Base-by-base conservation (phyloP, 2,797 vertebrate species). In the Cheirogaleus major region DNA sequence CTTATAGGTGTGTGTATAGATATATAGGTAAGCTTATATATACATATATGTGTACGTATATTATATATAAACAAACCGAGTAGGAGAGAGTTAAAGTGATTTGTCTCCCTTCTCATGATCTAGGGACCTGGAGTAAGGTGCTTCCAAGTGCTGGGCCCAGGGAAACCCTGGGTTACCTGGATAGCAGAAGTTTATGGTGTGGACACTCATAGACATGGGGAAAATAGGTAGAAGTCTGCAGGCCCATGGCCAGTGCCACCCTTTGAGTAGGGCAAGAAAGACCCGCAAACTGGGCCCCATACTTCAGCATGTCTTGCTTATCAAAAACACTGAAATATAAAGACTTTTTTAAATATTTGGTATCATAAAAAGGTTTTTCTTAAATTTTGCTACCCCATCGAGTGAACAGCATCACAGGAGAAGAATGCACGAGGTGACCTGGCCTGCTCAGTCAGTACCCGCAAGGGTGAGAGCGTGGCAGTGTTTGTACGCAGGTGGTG, bases 161-260 rank as follows among this genome's bases (percentile, higher is more conserved):
- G n/a, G 75, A 90, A 80, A 30, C 43, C 25, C 41, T 12, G 9
- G 48, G 3, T 50, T 41, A 41, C 30, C 18, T 4, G 1, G 3
- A 27, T 5, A 15, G 22, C 23, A 5, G 32, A 17, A 63, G 38
- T 15, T 88, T 72, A 30, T 25, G 14, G 12, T 35, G 11, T 41
- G 25, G n/a, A 25, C 4, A 3, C 43, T 45, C 32, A 5, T 3
- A 43, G n/a, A 15, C 9, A 2, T 7, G 52, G 75, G 59, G 14
- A 55, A 50, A 10, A n/a, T 17, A 35, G 69, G 43, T 25, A 20
- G 88, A 82, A 69, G 52, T n/a, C 69, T 61, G 7, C 1, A 27
- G 45, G 27, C 7, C n/a, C 27, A 20, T 0, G 0, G 41, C n/a
- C 22, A 32, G n/a, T 4, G 48, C 3, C 7, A 30, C 27, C 27